Percentiles rank a stretch among this genome's conserved stretches.
These are phyloP conservation scores for Anoplolepis gracilipes DNA, from an alignment of 1,140 invertebrate genomes.

Conservation along the genomic window DNA sequence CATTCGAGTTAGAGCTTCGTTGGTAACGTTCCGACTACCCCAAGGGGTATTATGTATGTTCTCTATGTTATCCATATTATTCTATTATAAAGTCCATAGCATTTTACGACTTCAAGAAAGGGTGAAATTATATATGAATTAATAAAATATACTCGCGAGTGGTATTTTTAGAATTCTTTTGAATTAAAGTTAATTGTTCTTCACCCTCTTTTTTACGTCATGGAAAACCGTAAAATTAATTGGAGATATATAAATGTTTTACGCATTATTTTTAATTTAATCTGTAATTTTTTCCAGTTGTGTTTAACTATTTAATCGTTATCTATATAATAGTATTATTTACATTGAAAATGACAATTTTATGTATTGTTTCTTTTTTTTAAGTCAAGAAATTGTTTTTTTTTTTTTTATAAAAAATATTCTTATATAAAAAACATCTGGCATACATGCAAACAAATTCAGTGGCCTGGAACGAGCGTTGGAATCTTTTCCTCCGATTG, in stretches of 20 bases:
- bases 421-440: too few species aligned
- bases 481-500: neutral
- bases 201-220: neutral
- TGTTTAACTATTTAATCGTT: slow-evolving; percentile 13
- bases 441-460: neutral
- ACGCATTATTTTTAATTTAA: neutral
- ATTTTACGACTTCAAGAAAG: neutral
- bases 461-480: neutral
- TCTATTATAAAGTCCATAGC: neutral
- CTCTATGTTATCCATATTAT: neutral
- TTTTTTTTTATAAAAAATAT: too few species aligned
- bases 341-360: neutral
- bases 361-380: too few species aligned
- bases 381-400: too few species aligned
- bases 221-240: neutral
- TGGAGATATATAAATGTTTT: neutral
- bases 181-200: neutral
- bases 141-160: neutral
- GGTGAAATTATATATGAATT: neutral
- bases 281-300: too few species aligned
- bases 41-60: neutral
- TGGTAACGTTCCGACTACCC: neutral
- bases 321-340: neutral
- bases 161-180: neutral
- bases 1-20: neutral